Base-by-base conservation (phyloP, 2,797 vertebrate species). In the Darevskia mixta region DNA sequence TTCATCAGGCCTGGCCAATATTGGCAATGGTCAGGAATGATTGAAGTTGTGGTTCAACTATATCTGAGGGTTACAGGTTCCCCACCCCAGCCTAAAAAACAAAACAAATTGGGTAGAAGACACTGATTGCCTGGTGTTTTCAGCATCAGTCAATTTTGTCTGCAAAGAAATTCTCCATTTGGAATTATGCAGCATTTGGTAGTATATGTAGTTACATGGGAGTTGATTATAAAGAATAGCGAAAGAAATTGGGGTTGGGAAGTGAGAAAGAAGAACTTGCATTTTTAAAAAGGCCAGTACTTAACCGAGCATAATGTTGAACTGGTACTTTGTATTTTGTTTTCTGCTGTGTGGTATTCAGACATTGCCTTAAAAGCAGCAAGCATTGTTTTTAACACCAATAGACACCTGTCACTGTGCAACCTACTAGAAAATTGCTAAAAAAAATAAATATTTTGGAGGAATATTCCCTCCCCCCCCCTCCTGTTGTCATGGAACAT, bases 381-480 rank as follows among this genome's bases (percentile, higher is more conserved):
- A 94, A 49, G 85, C 79, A 95, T 93, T 92, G 45, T 87, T 83
- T 93, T 95, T 88, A 85, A 93, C 80, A 88, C 58, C 83, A 88
- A 90, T 90, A 90, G 41, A 90, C 81, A 83, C 87, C 85, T 94
- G 90, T 92, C 94, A 96, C 95, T 96, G 94, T 97, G 96, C 93
- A 94, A 89, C 94, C 90, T 94, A 92, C 91, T 92, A 94, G 93
- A 79, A 90, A 85, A 88, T 81, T 86, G 87, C 94, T 91, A 88
- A 84, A 86, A 91, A 92, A 92, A 92, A 87, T 88, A 85, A 82
- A 86, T 91, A 86, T 87, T 83, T 91, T 32, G 1, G 86, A 87
- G 92, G 23, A 83, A 87, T 75, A 41, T 88, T 83, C 87, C 93
- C 87, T 89, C 72, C 45, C 45, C 94, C 94, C 92, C 89, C 92